phyloP scores from a whole-genome alignment of 2,113 vertebrate species.

The Callopanchax toddi region DNA sequence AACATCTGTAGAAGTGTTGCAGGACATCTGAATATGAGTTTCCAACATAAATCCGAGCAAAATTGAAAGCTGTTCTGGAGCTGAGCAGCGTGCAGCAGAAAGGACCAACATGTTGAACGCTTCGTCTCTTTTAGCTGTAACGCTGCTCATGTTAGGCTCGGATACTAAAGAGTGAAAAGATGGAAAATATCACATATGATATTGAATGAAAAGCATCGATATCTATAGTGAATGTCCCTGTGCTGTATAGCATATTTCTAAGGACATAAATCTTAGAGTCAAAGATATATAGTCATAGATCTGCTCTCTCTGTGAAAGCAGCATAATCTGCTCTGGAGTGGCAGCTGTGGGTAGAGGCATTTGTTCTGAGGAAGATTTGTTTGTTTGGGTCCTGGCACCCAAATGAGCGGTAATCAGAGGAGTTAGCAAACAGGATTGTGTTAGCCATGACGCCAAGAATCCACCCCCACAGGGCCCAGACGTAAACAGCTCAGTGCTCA shows the following conservation, averaged over 20 bases:
- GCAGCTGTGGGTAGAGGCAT: constrained; percentile 63
- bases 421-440: constrained; percentile 81
- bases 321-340: constrained; percentile 48
- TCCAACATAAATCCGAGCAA: constrained; percentile 6
- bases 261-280: constrained; percentile 9
- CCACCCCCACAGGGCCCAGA: constrained; percentile 60
- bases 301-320: constrained; percentile 14
- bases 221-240: constrained; percentile 3
- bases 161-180: constrained; percentile 1
- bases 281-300: neutral
- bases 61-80: constrained; percentile 12
- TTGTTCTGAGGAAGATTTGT: constrained; percentile 69
- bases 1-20: constrained; percentile 16
- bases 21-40: constrained; percentile 12
- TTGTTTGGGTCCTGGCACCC: constrained; percentile 71
- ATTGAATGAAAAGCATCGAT: constrained; percentile 6
- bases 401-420: constrained; percentile 79
- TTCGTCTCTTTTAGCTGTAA: neutral
- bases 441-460: constrained; percentile 66
- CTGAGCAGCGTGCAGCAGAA: neutral
- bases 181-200: neutral
- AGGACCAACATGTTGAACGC: neutral
- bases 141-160: neutral
- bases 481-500: constrained; percentile 64
- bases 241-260: neutral